phyloP scores from a whole-genome alignment of 2,888 invertebrate genomes.

The Coenonympha arcania region DNA sequence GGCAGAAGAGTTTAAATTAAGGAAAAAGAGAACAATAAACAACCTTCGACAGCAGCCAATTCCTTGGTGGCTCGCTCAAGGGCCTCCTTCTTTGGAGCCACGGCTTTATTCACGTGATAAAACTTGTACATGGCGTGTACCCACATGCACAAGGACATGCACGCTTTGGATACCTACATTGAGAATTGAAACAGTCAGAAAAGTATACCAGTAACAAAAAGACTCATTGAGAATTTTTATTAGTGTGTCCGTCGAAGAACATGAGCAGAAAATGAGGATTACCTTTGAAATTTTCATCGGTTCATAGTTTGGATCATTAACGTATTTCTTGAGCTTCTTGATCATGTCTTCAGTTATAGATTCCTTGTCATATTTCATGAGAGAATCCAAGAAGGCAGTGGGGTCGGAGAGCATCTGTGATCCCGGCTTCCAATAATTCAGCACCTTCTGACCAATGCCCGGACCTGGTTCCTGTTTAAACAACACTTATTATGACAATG shows the following conservation, averaged over 20 bases:
- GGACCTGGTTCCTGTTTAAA: conserved; percentile 71
- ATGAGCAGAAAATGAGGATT: too few species aligned
- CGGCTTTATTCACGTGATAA: conserved; percentile 86
- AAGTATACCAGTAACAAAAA: too few species aligned
- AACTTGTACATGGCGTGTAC: conserved; percentile 94
- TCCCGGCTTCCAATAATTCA: conserved; percentile 94
- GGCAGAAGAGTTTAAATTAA: conserved; percentile 27
- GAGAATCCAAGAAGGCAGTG: conserved; percentile 83
- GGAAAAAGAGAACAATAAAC: background rate
- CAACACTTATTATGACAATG: background rate
- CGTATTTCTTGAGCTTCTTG: conserved; percentile 83
- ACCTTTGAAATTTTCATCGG: conserved; percentile 84
- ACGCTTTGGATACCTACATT: conserved; percentile 81
- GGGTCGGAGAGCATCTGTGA: conserved; percentile 87
- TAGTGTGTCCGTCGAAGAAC: too few species aligned
- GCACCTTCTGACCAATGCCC: conserved; percentile 83
- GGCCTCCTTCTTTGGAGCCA: conserved; percentile 91
- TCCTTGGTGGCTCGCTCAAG: conserved; percentile 80
- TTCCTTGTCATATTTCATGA: conserved; percentile 92
- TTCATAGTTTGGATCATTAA: conserved; percentile 84
- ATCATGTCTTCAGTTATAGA: conserved; percentile 86
- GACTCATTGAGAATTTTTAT: too few species aligned
- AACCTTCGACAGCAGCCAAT: conserved; percentile 78
- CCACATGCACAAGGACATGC: conserved; percentile 89
- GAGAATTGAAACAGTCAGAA: background rate